Evolutionary conservation across 2,113 vertebrate genomes (phyloP).

Genomic region (Dendrocopos noguchii): DNA sequence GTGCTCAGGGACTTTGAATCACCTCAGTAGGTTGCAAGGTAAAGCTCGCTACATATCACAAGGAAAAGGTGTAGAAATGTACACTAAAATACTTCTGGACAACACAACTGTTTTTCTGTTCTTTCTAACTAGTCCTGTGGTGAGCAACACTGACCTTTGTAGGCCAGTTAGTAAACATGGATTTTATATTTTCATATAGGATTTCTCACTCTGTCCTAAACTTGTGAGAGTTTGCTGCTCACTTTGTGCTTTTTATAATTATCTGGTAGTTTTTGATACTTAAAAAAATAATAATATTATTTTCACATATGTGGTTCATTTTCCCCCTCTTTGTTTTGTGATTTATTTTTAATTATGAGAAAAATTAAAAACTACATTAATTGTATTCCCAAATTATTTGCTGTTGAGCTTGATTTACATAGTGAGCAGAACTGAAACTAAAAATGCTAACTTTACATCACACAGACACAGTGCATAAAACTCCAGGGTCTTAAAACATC

Average conservation of each 20-base stretch:
- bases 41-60: neutral
- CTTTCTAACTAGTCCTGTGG: neutral
- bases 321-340: neutral
- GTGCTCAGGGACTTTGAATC: neutral
- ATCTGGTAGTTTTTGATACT: neutral
- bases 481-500: neutral
- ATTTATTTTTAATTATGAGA: neutral
- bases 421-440: neutral
- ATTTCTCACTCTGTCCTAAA: neutral
- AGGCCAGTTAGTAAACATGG: conserved; percentile 8
- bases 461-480: neutral
- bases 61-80: neutral
- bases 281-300: neutral
- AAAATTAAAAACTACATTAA: neutral
- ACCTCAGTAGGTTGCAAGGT: neutral
- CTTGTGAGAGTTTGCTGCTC: neutral
- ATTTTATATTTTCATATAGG: neutral
- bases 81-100: conserved; percentile 18
- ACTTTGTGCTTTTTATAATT: neutral
- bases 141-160: neutral
- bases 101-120: conserved; percentile 26
- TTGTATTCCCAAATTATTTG: neutral
- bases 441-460: neutral
- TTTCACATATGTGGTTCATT: neutral
- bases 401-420: neutral